A percentile compares a stretch with the other conserved stretches of the same genome.
phyloP scores from a whole-genome alignment of 2,113 vertebrate genomes.

The Pyxicephalus adspersus region DNA sequence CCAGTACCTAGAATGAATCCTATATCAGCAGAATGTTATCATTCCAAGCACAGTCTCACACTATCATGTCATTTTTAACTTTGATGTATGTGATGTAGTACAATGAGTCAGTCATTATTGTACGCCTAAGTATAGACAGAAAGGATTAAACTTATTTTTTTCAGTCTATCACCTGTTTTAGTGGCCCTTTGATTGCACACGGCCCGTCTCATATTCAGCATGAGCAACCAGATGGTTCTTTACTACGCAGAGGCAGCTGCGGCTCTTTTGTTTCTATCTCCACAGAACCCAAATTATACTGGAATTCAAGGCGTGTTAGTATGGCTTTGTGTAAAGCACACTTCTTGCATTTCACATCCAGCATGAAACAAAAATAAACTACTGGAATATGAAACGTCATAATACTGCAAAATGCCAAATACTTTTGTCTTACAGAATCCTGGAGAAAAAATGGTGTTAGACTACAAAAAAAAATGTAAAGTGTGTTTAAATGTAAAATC shows the following conservation, averaged over 20 bases:
- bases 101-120: conserved; percentile 33
- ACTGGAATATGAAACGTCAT: too few relatives aligned
- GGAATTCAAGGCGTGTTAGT: neutral
- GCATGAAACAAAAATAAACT: too few relatives aligned
- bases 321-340: neutral
- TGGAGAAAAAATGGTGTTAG: too few relatives aligned
- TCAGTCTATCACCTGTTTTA: conserved; percentile 32
- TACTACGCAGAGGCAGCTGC: conserved; percentile 24
- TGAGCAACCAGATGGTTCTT: conserved; percentile 5
- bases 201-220: conserved; percentile 2
- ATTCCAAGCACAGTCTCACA: neutral
- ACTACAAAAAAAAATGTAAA: too few relatives aligned
- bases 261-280: conserved; percentile 5
- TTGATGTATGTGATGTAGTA: conserved; percentile 40
- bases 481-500: too few relatives aligned
- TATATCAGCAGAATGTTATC: conserved; percentile 39
- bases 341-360: neutral
- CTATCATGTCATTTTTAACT: conserved; percentile 9
- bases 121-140: conserved; percentile 9
- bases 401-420: too few relatives aligned
- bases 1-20: neutral
- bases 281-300: neutral
- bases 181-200: conserved; percentile 3
- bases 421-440: too few relatives aligned
- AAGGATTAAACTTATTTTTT: conserved; percentile 30